Percentiles rank a stretch among this genome's conserved stretches.
phyloP scores from a whole-genome alignment of 2,888 invertebrate genomes.

The Gastrophysa polygoni region DNA sequence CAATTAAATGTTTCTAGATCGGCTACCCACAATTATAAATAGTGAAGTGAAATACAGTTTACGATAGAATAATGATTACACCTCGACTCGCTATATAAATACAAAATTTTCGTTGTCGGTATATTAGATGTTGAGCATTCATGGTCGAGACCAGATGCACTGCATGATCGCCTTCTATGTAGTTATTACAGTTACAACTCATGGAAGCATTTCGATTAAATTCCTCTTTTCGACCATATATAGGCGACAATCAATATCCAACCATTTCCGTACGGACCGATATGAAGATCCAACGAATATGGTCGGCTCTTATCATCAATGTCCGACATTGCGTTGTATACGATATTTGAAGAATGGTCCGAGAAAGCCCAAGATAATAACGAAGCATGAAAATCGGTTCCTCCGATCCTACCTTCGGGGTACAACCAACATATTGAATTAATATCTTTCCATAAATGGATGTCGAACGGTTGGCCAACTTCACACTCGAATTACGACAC shows the following conservation, averaged over 20 bases:
- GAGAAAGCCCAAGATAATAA: slow-evolving; percentile 10
- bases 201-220: neutral
- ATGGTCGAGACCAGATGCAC: neutral
- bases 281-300: neutral
- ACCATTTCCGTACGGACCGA: neutral
- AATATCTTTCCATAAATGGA: slow-evolving; percentile 15
- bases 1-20: too few relatives aligned
- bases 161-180: neutral
- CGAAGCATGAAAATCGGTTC: slow-evolving; percentile 2
- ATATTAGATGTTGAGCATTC: neutral
- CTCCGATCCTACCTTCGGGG: slow-evolving; percentile 3
- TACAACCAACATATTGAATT: slow-evolving; percentile 6
- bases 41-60: too few relatives aligned
- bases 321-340: neutral
- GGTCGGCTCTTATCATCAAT: neutral
- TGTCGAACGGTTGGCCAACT: slow-evolving; percentile 16
- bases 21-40: too few relatives aligned
- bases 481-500: slow-evolving; percentile 11
- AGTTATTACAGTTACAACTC: neutral
- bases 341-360: slow-evolving; percentile 1
- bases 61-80: too few relatives aligned
- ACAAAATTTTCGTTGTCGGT: neutral
- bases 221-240: neutral
- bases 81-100: neutral
- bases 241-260: neutral